Percentiles rank a stretch among this genome's conserved stretches.
These are phyloP conservation scores for Tragelaphus strepsiceros DNA, from an alignment of 2,113 vertebrate genomes.

Conservation along the genomic window DNA sequence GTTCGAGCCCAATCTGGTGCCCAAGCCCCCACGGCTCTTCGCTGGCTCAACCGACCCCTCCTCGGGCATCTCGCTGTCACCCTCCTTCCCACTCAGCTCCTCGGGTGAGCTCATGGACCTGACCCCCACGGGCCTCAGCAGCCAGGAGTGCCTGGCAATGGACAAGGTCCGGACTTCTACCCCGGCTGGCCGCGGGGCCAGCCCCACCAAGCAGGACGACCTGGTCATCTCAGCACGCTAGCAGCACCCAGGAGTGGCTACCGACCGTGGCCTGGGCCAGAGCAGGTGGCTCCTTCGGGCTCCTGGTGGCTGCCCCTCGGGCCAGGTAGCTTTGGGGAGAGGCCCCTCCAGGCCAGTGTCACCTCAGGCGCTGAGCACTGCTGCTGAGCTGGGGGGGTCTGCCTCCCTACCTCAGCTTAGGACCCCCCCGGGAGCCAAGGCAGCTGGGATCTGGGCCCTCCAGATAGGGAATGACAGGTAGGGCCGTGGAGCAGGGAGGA, in stretches of 20 bases:
- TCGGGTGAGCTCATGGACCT: slow-evolving; percentile 97
- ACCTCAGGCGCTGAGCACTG: slow-evolving; percentile 21
- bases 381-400: slow-evolving; percentile 69
- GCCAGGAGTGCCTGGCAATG: slow-evolving; percentile 85
- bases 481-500: background rate
- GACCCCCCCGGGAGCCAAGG: slow-evolving; percentile 48
- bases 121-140: slow-evolving; percentile 89
- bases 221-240: slow-evolving; percentile 86
- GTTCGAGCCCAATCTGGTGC: slow-evolving; percentile 95
- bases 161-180: slow-evolving; percentile 92
- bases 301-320: background rate
- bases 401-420: slow-evolving; percentile 83
- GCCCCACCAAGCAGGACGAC: slow-evolving; percentile 83
- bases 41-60: slow-evolving; percentile 95
- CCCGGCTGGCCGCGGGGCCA: slow-evolving; percentile 80
- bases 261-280: background rate
- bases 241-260: slow-evolving; percentile 65
- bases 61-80: slow-evolving; percentile 96
- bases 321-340: slow-evolving; percentile 37
- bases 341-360: background rate
- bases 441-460: background rate
- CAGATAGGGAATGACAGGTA: background rate
- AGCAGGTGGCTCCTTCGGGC: slow-evolving; percentile 50
- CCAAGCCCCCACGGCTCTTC: slow-evolving; percentile 95
- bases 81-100: slow-evolving; percentile 96